A percentile compares a stretch with the other conserved stretches of the same genome.
phyloP scores from a whole-genome alignment of 2,888 invertebrate species.

The Ormyrus labotus region DNA sequence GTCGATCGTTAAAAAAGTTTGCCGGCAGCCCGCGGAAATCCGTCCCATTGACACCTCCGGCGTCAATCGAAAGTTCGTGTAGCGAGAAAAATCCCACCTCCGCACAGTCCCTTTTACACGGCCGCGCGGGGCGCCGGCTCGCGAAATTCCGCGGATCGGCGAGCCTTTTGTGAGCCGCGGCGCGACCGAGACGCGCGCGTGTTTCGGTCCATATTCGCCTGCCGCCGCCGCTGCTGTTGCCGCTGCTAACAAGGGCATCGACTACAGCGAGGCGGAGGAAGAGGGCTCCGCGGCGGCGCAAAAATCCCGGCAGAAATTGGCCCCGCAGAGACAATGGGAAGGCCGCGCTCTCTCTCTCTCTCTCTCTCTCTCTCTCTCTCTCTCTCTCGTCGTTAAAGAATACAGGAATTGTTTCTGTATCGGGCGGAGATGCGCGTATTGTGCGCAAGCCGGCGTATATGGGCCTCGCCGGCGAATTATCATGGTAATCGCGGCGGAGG shows the following conservation, averaged over 20 bases:
- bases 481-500: conserved; percentile 67
- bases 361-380: background rate
- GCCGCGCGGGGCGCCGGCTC: too few relatives aligned
- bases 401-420: conserved; percentile 57
- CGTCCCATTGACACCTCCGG: too few relatives aligned
- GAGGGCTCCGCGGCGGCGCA: background rate
- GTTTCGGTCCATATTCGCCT: too few relatives aligned
- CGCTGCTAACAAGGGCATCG: conserved; percentile 40
- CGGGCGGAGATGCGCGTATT: conserved; percentile 59
- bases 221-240: too few relatives aligned
- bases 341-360: background rate
- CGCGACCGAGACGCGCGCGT: too few relatives aligned
- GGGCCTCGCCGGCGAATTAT: conserved; percentile 63
- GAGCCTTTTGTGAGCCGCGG: too few relatives aligned
- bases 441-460: conserved; percentile 15
- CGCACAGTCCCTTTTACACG: too few relatives aligned
- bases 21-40: too few relatives aligned
- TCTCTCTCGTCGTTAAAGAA: conserved; percentile 38
- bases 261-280: conserved; percentile 53
- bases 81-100: too few relatives aligned
- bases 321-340: conserved; percentile 33
- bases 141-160: too few relatives aligned
- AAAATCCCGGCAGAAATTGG: conserved; percentile 20
- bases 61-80: too few relatives aligned
- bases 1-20: too few relatives aligned